Evolutionary conservation across 2,888 invertebrate genomes (phyloP).

Genomic region (Cristatella mucedo): DNA sequence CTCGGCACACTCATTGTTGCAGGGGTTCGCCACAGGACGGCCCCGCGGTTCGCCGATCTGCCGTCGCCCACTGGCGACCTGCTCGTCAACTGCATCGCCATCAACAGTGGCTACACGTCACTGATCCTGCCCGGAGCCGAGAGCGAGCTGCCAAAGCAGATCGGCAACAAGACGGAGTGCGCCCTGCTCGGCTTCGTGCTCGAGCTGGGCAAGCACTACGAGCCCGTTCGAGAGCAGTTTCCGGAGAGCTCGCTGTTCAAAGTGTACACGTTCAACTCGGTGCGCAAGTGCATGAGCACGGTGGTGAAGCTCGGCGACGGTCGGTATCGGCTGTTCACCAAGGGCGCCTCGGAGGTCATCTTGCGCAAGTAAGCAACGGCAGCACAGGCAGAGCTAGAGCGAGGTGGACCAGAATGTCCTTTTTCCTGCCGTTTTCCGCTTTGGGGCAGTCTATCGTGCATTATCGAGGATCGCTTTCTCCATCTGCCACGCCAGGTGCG

Average conservation of each 20-base stretch:
- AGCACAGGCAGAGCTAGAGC: no score
- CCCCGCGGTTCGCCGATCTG: conserved; percentile 69
- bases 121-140: conserved; percentile 22
- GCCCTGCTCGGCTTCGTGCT: conserved; percentile 83
- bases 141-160: conserved; percentile 30
- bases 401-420: neutral
- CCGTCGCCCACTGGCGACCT: conserved; percentile 66
- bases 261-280: conserved; percentile 84
- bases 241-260: conserved; percentile 76
- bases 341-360: conserved; percentile 97
- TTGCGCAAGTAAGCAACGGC: conserved; percentile 85
- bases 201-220: conserved; percentile 77
- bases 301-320: conserved; percentile 64
- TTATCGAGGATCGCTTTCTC: neutral
- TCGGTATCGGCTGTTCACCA: conserved; percentile 80
- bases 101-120: conserved; percentile 95
- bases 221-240: conserved; percentile 68
- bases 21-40: conserved; percentile 50
- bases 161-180: conserved; percentile 99
- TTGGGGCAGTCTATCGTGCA: neutral
- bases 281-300: conserved; percentile 96
- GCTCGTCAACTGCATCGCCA: conserved; percentile 67
- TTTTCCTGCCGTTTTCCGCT: neutral
- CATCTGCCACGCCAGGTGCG: conserved; percentile 2
- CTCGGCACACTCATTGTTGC: no score